Evolutionary conservation across 2,797 vertebrate genomes (phyloP), one percentile per base, ranked within the genome.

Genomic region (Protosalanx chinensis): DNA sequence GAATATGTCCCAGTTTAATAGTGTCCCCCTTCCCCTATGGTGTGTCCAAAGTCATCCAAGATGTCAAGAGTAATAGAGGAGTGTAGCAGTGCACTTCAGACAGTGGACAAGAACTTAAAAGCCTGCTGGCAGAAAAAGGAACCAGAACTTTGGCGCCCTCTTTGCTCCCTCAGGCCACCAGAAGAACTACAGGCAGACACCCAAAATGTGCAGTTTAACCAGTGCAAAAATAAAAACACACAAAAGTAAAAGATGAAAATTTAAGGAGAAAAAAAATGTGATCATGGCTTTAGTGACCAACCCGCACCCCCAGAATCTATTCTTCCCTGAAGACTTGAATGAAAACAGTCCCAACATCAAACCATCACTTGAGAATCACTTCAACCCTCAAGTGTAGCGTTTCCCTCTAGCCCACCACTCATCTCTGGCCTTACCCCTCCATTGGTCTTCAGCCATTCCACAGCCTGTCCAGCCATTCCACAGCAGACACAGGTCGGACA

Each of bases 51-150:
- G 29, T 67, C 46, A 67, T 67, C 27, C 27, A 32, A 67, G 41
- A 13, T 29, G 20, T 51, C 5, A 61, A 46, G 41, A 46, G 60
- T 41, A 62, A 74, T 58, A 37, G 73, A 49, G 49, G 4, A 63
- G 66, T 23, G 51, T 66, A 7, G 71, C 71, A 72, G 71, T 72
- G 71, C 71, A 66, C 63, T 56, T 72, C 33, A 72, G 57, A 72
- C 70, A 53, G 51, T 56, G 51, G 51, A 56, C 46, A 67, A 64
- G 63, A 71, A 70, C 29, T 59, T 33, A 32, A 41, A 56, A 67
- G 73, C 37, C 10, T 13, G 15, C 6, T 3, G 18, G 18, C 51
- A 16, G 41, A 46, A 46, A 46, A 46, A 46, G 18, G 4, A 56
- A 4, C 18, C 18, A 1, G 18, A 10, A n/a, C 18, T n/a, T 16